Evolutionary conservation across 2,797 vertebrate genomes (phyloP).

Genomic region (Peromyscus aztecus): DNA sequence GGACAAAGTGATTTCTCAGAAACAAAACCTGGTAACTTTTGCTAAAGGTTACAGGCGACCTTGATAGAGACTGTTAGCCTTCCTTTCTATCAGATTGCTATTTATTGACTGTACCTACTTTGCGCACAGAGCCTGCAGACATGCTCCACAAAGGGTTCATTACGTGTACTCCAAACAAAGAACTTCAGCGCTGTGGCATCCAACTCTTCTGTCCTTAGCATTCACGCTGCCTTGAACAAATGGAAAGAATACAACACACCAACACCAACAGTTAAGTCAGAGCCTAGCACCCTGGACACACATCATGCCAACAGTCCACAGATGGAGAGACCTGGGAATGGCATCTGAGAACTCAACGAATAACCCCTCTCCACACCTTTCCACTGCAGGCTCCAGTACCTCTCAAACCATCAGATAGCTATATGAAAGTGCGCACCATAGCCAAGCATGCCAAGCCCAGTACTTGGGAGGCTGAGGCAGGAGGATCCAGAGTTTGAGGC

Average conservation of each 20-base stretch:
- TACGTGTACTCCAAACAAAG: slow-evolving; percentile 86
- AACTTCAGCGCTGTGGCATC: slow-evolving; percentile 85
- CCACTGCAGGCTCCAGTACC: not conserved
- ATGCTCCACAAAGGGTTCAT: slow-evolving; percentile 99
- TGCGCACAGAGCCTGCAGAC: slow-evolving; percentile 95
- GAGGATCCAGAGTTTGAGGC: not conserved
- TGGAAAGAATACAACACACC: not conserved
- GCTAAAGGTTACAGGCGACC: not conserved
- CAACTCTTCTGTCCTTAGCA: slow-evolving; percentile 80
- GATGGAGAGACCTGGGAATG: not conserved
- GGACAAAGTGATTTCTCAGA: slow-evolving; percentile 24
- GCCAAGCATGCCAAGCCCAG: not conserved
- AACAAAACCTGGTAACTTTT: not conserved
- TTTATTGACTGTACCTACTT: slow-evolving; percentile 88
- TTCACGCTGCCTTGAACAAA: slow-evolving; percentile 84
- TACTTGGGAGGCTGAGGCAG: not conserved
- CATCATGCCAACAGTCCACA: not conserved
- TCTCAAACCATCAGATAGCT: not conserved
- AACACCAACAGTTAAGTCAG: slow-evolving; percentile 49
- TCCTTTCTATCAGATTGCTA: not conserved
- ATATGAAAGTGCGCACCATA: not conserved
- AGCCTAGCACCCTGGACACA: not conserved
- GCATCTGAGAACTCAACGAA: slow-evolving; percentile 26
- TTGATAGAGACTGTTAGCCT: not conserved
- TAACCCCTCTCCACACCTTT: not conserved